These are phyloP conservation scores for Pheucticus melanocephalus DNA, from an alignment of 2,113 vertebrate genomes.

Conservation along the genomic window DNA sequence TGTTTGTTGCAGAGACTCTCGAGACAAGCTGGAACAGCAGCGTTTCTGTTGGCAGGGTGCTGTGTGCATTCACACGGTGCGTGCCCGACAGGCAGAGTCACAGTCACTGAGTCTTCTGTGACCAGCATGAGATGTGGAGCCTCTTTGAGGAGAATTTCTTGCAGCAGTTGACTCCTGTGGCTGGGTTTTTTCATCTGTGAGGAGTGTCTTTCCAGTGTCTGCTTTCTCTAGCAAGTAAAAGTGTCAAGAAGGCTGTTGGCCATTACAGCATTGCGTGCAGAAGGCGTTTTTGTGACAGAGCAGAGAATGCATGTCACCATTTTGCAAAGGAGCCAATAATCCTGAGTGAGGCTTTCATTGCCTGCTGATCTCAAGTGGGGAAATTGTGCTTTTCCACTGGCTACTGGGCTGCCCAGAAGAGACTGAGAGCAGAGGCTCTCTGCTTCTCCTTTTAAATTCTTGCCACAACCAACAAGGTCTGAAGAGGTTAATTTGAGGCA, in stretches of 20 bases:
- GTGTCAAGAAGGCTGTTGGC: not conserved
- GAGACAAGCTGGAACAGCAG: not conserved
- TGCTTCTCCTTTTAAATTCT: not conserved
- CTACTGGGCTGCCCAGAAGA: not conserved
- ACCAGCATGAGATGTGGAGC: not conserved
- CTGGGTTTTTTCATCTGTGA: not conserved
- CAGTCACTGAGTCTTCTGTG: not conserved
- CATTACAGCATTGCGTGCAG: not conserved
- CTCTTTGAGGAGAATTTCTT: not conserved
- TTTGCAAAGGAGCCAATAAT: not conserved
- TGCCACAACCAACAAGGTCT: not conserved
- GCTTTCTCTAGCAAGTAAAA: not conserved
- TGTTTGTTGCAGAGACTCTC: not conserved
- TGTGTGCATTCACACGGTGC: rapidly evolving
- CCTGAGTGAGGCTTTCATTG: not conserved
- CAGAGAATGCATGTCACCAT: not conserved
- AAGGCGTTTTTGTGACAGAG: not conserved
- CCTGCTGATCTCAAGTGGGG: not conserved
- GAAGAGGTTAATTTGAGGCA: not conserved
- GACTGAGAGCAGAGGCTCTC: not conserved
- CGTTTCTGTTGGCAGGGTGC: not conserved
- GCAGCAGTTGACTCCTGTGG: not conserved
- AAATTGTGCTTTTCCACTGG: not conserved
- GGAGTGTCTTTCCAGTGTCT: not conserved
- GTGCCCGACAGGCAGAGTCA: no score